A percentile compares a stretch with the other conserved stretches of the same genome.
phyloP scores from a whole-genome alignment of 2,888 invertebrate species.

The Atethmia centrago region DNA sequence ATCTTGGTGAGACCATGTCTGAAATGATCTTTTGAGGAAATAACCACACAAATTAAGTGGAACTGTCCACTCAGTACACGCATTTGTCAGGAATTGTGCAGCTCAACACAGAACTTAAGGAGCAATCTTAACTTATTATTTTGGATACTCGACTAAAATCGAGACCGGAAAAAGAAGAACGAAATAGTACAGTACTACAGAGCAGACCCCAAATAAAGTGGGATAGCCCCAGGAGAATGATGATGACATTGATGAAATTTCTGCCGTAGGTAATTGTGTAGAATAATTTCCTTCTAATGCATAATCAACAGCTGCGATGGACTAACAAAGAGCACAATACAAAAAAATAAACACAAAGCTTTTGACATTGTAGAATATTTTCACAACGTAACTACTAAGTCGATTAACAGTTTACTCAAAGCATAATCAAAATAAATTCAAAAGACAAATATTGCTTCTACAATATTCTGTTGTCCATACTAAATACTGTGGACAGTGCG shows the following conservation, averaged over 20 bases:
- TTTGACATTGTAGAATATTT: background rate
- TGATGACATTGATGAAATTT: background rate
- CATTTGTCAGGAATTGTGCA: no score
- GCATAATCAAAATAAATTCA: background rate
- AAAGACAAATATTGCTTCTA: background rate
- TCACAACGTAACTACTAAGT: background rate
- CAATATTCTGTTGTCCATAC: conserved; percentile 40
- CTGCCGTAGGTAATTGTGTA: background rate
- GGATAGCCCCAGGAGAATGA: background rate
- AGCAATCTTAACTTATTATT: background rate
- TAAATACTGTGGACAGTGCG: conserved; percentile 35
- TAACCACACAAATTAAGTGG: no score
- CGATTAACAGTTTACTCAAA: background rate
- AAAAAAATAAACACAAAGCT: background rate
- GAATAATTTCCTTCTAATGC: no score
- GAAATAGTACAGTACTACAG: background rate
- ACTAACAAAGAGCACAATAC: background rate
- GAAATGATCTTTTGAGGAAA: no score
- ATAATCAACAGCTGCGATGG: background rate
- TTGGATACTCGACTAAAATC: background rate
- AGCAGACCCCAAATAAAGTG: background rate
- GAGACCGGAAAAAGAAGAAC: background rate
- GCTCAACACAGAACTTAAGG: no score
- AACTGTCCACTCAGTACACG: no score
- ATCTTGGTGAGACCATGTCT: no score